Percentiles rank a stretch among this genome's conserved stretches.
phyloP scores from a whole-genome alignment of 2,888 invertebrate genomes.

The Agriopis leucophaearia region DNA sequence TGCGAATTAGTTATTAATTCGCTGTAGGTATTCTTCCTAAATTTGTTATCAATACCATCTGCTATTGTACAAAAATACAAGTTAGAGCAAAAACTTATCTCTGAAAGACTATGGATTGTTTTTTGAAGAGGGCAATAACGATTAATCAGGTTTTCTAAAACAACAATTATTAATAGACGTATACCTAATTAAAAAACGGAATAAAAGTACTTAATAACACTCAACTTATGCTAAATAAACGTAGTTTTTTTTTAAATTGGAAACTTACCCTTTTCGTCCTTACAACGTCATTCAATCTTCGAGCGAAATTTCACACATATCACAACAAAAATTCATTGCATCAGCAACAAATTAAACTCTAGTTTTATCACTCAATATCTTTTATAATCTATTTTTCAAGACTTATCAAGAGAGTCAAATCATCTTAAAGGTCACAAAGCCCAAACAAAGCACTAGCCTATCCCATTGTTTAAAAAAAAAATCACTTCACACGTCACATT shows the following conservation, averaged over 20 bases:
- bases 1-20: too few species aligned
- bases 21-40: too few species aligned
- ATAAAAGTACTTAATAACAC: too few species aligned
- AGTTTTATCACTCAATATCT: constrained; percentile 23
- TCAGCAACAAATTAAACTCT: constrained; percentile 4
- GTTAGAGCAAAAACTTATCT: too few species aligned
- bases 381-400: constrained; percentile 6
- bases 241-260: background rate
- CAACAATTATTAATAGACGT: too few species aligned
- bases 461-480: constrained; percentile 19
- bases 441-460: constrained; percentile 11
- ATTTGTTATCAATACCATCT: too few species aligned
- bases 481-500: constrained; percentile 15
- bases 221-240: background rate
- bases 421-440: constrained; percentile 3
- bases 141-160: too few species aligned
- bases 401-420: constrained; percentile 1
- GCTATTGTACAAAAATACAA: too few species aligned
- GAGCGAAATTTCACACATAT: constrained; percentile 13
- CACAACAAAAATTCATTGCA: constrained; percentile 14
- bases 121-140: too few species aligned
- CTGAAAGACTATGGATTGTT: too few species aligned
- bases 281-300: constrained; percentile 19
- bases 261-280: constrained; percentile 20
- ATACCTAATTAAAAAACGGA: too few species aligned